Base-by-base conservation (phyloP, 2,113 vertebrate species). In the Seriola dumerili region DNA sequence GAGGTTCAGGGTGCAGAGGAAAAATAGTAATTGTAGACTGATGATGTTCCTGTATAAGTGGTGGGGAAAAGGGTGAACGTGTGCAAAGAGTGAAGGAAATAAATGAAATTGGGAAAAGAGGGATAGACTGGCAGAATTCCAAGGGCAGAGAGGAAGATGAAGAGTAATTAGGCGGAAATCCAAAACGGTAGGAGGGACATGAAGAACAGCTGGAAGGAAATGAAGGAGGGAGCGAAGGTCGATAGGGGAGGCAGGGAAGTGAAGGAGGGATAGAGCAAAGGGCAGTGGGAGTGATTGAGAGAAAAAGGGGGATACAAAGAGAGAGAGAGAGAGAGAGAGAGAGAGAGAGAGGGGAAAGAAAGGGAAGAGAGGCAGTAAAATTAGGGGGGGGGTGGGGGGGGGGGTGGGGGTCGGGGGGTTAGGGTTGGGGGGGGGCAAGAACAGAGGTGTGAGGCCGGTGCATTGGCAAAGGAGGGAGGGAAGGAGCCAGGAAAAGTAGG, bases 161-260 rank as follows among this genome's bases (percentile, higher is more conserved):
- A 88, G 89, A 90, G 65, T 92, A 91, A 93, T 93, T 91, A 84
- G 85, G 42, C 11, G 32, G 66, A 61, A 64, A 74, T 84, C 79
- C 83, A 89, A 89, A 89, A 79, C n/a, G 42, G 84, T 85, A 70
- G 83, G 86, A 77, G 80, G 69, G 83, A 77, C 54, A 32, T 64
- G 21, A 46, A 63, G 77, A 92, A 77, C 88, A 88, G 89, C 80
- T 85, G 83, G 76, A 40, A 72, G 75, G 58, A 19, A 72, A 68
- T 17, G n/a, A 63, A 65, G 67, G 58, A 34, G 59, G 64, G 77
- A 72, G 58, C 1, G 32, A 80, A 77, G 80, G 71, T 78, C 73
- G 72, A 76, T 58, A 7, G 64, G 19, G 25, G 65, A 58, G 40
- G 38, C 23, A 40, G 19, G 38, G 52, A 58, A 38, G 11, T 68